phyloP scores from a whole-genome alignment of 2,797 vertebrate species.

The Mastacembelus armatus region DNA sequence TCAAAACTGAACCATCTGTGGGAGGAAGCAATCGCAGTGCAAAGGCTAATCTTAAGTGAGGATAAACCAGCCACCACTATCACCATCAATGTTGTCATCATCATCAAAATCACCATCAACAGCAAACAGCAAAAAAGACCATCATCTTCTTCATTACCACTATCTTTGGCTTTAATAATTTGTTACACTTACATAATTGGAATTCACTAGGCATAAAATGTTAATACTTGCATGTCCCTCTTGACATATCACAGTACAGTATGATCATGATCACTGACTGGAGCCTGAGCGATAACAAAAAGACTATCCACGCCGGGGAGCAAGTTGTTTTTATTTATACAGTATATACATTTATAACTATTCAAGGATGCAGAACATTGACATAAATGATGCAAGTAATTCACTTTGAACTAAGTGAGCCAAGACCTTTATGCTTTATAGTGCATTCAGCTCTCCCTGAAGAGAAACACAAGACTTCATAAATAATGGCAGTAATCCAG shows the following conservation, averaged over 20 bases:
- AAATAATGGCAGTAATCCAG: conserved; percentile 64
- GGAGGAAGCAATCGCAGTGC: background rate
- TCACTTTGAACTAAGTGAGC: conserved; percentile 43
- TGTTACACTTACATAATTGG: background rate
- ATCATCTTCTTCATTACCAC: background rate
- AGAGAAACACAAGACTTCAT: conserved; percentile 60
- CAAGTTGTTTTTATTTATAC: conserved; percentile 4
- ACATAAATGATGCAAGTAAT: conserved; percentile 36
- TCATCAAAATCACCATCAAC: background rate
- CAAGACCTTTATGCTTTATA: conserved; percentile 39
- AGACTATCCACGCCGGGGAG: background rate
- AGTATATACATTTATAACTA: background rate
- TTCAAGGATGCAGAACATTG: conserved; percentile 15
- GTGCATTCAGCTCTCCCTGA: conserved; percentile 44
- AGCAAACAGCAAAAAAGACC: background rate
- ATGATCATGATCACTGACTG: background rate
- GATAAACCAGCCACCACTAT: background rate
- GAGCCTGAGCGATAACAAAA: conserved; percentile 13
- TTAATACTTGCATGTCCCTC: no score
- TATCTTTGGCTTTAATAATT: background rate
- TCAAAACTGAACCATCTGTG: conserved; percentile 4
- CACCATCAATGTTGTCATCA: background rate
- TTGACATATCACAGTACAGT: background rate
- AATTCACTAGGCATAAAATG: background rate
- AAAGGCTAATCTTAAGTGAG: background rate